Percentiles rank a stretch among this genome's conserved stretches.
Evolutionary conservation across 2,113 vertebrate genomes (phyloP).

Genomic region (Ceyx cyanopectus): DNA sequence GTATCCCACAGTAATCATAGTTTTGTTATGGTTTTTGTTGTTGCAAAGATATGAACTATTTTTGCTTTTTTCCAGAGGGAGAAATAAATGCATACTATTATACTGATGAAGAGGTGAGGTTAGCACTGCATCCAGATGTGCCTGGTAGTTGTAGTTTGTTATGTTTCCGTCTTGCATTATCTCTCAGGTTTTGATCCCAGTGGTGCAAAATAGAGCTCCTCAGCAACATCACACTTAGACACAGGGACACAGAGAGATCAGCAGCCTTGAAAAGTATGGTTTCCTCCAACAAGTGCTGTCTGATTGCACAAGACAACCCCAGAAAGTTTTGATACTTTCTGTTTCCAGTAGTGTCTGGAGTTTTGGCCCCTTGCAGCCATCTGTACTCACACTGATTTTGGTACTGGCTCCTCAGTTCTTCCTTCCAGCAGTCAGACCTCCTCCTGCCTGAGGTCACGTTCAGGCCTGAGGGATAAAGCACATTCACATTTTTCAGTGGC

Average conservation of each 20-base stretch:
- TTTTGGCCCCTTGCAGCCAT: neutral
- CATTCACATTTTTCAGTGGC: neutral
- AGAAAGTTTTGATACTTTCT: neutral
- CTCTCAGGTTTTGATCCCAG: neutral
- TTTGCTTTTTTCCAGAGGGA: slow-evolving; percentile 15
- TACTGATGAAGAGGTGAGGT: neutral
- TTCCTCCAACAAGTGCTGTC: neutral
- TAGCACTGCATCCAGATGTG: slow-evolving; percentile 39
- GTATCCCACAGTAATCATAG: neutral
- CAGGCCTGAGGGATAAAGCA: neutral
- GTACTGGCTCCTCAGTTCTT: neutral
- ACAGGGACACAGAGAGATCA: neutral
- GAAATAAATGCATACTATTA: slow-evolving; percentile 5
- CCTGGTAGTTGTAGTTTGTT: neutral
- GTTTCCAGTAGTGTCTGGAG: neutral
- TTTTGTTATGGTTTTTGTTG: neutral
- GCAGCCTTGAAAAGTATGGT: neutral
- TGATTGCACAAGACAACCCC: neutral
- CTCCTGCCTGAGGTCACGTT: neutral
- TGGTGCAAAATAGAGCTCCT: neutral
- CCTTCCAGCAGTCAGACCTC: neutral
- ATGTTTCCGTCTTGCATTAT: slow-evolving; percentile 8
- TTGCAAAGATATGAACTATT: neutral
- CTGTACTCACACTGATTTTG: neutral
- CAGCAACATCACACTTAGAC: neutral